Evolutionary conservation across 2,888 invertebrate genomes (phyloP).

Genomic region (Idaea biselata): DNA sequence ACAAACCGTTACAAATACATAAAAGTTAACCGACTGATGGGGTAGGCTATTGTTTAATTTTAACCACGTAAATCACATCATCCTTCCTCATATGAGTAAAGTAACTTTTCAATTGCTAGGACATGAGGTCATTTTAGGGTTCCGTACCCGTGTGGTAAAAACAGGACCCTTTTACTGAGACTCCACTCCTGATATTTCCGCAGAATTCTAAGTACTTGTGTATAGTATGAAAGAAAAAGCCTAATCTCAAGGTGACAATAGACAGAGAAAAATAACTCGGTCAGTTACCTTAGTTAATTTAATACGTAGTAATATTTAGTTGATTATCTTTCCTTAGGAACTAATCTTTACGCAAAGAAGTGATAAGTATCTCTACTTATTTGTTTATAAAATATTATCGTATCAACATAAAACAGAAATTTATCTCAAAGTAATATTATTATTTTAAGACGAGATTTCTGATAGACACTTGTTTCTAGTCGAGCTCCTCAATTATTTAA

Average conservation of each 20-base stretch:
- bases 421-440: neutral
- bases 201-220: neutral
- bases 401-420: neutral
- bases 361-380: neutral
- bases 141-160: no score
- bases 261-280: constrained; percentile 26
- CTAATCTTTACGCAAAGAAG: neutral
- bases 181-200: no score
- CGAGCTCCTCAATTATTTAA: neutral
- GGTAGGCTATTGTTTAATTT: no score
- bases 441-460: neutral
- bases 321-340: constrained; percentile 3
- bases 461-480: neutral
- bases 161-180: neutral
- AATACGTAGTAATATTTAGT: constrained; percentile 16
- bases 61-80: no score
- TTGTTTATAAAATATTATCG: neutral
- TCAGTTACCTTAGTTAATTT: constrained; percentile 29
- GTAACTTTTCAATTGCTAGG: no score
- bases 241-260: constrained; percentile 9
- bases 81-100: no score
- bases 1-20: no score
- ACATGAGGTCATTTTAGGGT: no score
- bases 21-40: no score
- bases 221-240: neutral